Evolutionary conservation across 2,888 invertebrate species (phyloP).

Genomic region (Spisula solida): DNA sequence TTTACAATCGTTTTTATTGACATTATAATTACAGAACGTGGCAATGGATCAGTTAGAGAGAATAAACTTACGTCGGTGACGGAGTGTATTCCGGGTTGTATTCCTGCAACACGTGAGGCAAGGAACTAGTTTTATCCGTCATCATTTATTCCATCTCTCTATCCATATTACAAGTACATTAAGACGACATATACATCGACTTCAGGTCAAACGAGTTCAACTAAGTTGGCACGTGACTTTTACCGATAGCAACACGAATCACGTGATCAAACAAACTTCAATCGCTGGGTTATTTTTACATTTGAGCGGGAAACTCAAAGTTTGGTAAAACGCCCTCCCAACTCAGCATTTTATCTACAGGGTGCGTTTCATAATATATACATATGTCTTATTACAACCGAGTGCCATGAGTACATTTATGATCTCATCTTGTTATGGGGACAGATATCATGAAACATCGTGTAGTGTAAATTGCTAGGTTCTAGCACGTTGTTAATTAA

Average conservation of each 20-base stretch:
- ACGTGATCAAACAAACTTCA: conserved; percentile 48
- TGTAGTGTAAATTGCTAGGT: too few species aligned
- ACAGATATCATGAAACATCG: too few species aligned
- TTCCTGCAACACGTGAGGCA: conserved; percentile 59
- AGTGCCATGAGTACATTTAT: too few species aligned
- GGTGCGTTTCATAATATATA: too few species aligned
- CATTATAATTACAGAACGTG: neutral
- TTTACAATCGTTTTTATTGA: neutral
- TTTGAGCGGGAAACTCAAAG: conserved; percentile 1
- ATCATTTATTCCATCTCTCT: conserved; percentile 40
- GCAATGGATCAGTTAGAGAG: neutral
- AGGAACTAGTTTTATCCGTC: conserved; percentile 28
- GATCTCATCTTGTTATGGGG: too few species aligned
- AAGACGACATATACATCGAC: conserved; percentile 33
- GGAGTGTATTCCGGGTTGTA: conserved; percentile 59
- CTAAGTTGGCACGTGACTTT: conserved; percentile 53
- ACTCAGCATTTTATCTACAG: too few species aligned
- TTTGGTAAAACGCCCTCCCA: neutral
- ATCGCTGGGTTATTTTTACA: neutral
- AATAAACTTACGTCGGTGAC: conserved; percentile 38
- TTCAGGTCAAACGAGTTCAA: conserved; percentile 49
- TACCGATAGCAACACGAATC: conserved; percentile 55
- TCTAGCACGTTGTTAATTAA: too few species aligned
- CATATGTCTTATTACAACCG: too few species aligned
- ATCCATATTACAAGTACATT: conserved; percentile 21